Conservation (phyloP, 1,140 invertebrate species). For the Telenomus remus region DNA sequence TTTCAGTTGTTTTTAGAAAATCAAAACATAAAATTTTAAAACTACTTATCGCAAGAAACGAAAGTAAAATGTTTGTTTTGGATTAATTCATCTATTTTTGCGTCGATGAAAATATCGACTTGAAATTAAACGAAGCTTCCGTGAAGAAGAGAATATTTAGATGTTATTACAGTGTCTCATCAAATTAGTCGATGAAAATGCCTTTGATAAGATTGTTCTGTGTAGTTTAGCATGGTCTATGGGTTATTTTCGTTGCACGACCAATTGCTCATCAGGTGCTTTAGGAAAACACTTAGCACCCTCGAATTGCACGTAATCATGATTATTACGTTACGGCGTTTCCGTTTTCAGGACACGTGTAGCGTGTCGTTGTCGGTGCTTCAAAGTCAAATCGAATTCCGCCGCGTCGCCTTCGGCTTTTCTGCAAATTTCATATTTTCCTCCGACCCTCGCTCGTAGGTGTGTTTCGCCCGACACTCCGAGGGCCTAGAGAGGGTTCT, state of each 20-base stretch:
- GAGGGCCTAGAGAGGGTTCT: constrained; percentile 9
- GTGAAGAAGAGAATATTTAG: neutral
- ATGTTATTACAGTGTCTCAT: neutral
- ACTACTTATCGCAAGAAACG: too few species aligned
- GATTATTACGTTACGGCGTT: constrained; percentile 32
- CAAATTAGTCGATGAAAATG: neutral
- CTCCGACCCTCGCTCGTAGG: constrained; percentile 17
- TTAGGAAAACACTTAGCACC: constrained; percentile 35
- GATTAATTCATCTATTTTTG: too few species aligned
- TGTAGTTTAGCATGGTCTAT: neutral
- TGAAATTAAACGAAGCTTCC: neutral
- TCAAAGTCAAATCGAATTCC: constrained; percentile 44
- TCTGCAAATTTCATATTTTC: constrained; percentile 40
- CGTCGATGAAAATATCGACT: too few species aligned
- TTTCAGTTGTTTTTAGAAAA: too few species aligned
- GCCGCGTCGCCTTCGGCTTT: constrained; percentile 32
- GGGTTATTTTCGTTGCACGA: neutral
- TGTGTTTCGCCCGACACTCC: constrained; percentile 21
- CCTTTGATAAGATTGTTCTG: neutral
- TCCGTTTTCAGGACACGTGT: constrained; percentile 40
- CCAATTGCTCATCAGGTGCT: constrained; percentile 10
- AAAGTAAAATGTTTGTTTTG: too few species aligned
- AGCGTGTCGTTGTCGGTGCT: constrained; percentile 28
- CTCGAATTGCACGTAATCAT: constrained; percentile 25
- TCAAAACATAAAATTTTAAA: too few species aligned